Conservation (phyloP, 2,888 invertebrate genomes). For the Sepiola atlantica region DNA sequence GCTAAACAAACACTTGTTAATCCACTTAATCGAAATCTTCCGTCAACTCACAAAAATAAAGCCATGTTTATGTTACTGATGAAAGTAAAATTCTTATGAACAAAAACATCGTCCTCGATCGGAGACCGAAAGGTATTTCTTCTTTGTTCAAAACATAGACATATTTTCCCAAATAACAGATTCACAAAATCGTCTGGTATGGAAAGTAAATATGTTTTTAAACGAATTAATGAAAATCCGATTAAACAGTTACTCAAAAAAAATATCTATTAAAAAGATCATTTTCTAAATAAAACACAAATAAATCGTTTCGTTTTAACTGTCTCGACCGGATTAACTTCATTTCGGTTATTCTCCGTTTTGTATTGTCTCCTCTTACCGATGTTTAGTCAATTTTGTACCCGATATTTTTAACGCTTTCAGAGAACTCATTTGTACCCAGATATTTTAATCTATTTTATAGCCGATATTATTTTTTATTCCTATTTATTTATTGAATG, state of each 20-base stretch:
- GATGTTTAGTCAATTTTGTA: no score
- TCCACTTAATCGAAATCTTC: neutral
- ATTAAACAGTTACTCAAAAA: neutral
- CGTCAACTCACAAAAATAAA: neutral
- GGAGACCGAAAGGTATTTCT: neutral
- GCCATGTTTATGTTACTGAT: neutral
- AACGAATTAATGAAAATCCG: neutral
- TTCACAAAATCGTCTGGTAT: neutral
- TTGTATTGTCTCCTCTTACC: no score
- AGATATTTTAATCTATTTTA: no score
- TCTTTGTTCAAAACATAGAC: neutral
- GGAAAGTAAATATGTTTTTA: neutral
- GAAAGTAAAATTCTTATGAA: neutral
- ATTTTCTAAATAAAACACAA: neutral
- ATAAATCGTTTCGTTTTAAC: no score
- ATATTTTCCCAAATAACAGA: neutral
- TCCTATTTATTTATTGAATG: no score
- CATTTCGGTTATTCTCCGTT: no score
- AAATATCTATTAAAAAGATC: neutral
- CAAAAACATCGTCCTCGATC: neutral
- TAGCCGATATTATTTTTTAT: no score
- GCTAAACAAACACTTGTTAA: slow-evolving; percentile 32
- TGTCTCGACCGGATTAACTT: no score
- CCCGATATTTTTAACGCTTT: no score
- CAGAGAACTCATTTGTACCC: no score